Base-by-base conservation (phyloP, 2,797 vertebrate genomes). In the Poeciliopsis gracilis region DNA sequence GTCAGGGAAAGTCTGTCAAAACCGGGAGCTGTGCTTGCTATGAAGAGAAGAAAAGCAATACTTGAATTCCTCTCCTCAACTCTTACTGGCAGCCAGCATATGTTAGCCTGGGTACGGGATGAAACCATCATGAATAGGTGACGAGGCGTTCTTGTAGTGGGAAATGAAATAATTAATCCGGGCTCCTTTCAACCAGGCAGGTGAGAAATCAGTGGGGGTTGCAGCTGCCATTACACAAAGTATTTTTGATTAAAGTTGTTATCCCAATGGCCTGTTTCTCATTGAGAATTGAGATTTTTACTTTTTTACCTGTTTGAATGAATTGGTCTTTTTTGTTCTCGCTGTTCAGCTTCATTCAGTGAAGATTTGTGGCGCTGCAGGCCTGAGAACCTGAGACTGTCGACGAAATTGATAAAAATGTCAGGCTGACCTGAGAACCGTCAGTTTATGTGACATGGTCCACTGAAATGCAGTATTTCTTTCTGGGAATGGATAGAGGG, bases 11-110 rank as follows among this genome's bases (percentile, higher is more conserved):
- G 86, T 91, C 92, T 90, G 90, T 91, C 80, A 47, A 91, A 94
- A 85, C 88, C 70, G 28, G 83, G 79, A 88, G 87, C 89, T 28
- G 72, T 84, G 67, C 41, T 70, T 70, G 86, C 88, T 85, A 79
- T 82, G 88, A 90, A 93, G 83, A 16, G n/a, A 30, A 33, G n/a
- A 45, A 45, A 94, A 90, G 90, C 75, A 87, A 92, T 91, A 85
- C 92, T 93, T 92, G 89, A 90, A 93, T 93, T 92, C 91, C 87
- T 93, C 90, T 93, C 82, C 85, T 90, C 91, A 91, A 90, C 84
- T 88, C 82, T 82, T 90, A 81, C 87, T 92, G 93, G 90, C 92
- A 93, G 88, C 67, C 41, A 49, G 89, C 93, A 90, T 94, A 91
- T 94, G 91, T 90, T 90, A 84, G 85, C 82, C 83, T 84, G 90